Evolutionary conservation across 2,797 vertebrate species (phyloP).

Genomic region (Enoplosus armatus): DNA sequence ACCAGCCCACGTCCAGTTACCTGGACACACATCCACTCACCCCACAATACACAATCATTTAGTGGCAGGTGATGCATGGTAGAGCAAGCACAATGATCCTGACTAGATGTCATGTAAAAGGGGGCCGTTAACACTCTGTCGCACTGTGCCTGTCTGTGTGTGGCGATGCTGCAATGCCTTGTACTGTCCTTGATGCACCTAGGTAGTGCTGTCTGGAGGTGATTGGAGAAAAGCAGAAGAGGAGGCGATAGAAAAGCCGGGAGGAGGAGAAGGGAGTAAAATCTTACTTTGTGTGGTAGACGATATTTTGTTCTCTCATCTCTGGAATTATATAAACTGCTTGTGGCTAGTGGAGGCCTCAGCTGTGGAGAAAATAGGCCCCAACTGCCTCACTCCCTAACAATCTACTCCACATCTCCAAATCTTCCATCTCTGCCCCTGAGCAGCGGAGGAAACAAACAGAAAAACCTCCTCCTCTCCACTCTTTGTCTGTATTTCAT

Average conservation of each 20-base stretch:
- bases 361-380: constrained; percentile 78
- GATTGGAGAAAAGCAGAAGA: constrained; percentile 59
- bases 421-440: constrained; percentile 81
- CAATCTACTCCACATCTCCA: constrained; percentile 80
- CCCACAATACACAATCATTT: constrained; percentile 67
- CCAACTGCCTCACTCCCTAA: constrained; percentile 76
- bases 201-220: constrained; percentile 65
- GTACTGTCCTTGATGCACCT: constrained; percentile 72
- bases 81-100: constrained; percentile 71
- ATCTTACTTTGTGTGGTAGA: constrained; percentile 66
- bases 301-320: constrained; percentile 81
- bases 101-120: constrained; percentile 72
- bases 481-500: constrained; percentile 78
- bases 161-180: constrained; percentile 50
- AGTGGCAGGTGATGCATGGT: constrained; percentile 71
- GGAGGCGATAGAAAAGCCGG: constrained; percentile 47
- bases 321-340: constrained; percentile 83
- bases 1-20: constrained; percentile 62
- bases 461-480: constrained; percentile 74
- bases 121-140: constrained; percentile 68
- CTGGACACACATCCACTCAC: constrained; percentile 69
- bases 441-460: constrained; percentile 80
- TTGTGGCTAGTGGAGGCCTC: constrained; percentile 81
- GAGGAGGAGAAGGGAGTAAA: constrained; percentile 58
- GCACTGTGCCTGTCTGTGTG: constrained; percentile 63